These are phyloP conservation scores for Entomobrya proxima DNA, from an alignment of 2,888 invertebrate species.

Conservation along the genomic window DNA sequence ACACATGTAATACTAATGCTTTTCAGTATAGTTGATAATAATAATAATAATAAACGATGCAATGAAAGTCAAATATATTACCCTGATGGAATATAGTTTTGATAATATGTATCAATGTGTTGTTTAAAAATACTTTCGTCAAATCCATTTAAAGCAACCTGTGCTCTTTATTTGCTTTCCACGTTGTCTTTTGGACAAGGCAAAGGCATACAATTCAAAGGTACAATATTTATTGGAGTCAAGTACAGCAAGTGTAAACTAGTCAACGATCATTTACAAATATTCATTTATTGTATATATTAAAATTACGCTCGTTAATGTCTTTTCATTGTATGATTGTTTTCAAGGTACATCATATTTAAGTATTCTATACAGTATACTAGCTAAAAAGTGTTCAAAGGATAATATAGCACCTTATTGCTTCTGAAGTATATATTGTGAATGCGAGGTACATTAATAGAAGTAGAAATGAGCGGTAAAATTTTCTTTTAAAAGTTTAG, in stretches of 20 bases:
- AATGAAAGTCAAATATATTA: too few relatives aligned
- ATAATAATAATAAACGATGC: too few relatives aligned
- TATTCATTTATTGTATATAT: not conserved
- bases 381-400: not conserved
- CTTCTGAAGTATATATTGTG: not conserved
- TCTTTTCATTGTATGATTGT: not conserved
- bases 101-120: too few relatives aligned
- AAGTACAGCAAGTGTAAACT: not conserved
- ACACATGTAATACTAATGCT: too few relatives aligned
- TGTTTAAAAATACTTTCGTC: too few relatives aligned
- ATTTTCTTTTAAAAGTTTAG: conserved; percentile 8
- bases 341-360: conserved; percentile 4
- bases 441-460: not conserved
- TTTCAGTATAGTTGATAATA: too few relatives aligned
- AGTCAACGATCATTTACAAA: not conserved
- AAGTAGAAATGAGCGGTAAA: not conserved
- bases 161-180: too few relatives aligned
- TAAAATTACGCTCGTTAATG: not conserved
- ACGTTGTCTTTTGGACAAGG: too few relatives aligned
- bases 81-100: too few relatives aligned
- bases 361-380: not conserved
- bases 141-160: too few relatives aligned
- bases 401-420: not conserved
- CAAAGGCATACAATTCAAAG: too few relatives aligned
- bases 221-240: too few relatives aligned